Conservation (phyloP, 2,797 vertebrate genomes). For the Tenualosa ilisha region DNA sequence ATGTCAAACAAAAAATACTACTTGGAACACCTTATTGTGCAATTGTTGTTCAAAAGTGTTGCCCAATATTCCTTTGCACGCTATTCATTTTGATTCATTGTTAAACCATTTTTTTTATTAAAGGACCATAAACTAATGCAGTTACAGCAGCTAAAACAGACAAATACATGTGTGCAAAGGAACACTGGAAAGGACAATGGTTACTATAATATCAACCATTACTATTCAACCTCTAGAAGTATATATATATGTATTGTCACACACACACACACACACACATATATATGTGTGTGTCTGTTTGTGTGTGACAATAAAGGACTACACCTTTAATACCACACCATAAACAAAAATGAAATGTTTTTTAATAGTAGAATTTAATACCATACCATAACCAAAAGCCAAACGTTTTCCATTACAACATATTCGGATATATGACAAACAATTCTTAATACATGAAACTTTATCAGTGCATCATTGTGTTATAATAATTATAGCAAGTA, state of each 20-base stretch:
- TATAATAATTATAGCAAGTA: neutral
- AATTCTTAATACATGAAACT: neutral
- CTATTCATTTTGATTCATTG: neutral
- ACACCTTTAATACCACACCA: neutral
- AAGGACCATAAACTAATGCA: neutral
- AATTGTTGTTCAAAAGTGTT: neutral
- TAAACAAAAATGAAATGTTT: neutral
- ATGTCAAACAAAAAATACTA: neutral
- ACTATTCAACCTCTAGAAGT: neutral
- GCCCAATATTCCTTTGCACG: neutral
- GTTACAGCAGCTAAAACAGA: neutral
- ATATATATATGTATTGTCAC: too few species aligned
- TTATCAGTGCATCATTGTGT: too few species aligned
- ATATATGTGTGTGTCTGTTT: too few species aligned
- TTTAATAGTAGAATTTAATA: neutral
- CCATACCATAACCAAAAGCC: neutral
- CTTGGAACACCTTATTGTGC: neutral
- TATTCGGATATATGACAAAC: neutral
- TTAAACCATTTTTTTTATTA: neutral
- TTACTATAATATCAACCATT: neutral
- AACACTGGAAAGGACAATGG: neutral
- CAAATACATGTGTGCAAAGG: neutral
- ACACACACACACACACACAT: too few species aligned
- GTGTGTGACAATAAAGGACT: neutral
- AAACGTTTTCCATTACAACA: neutral